Conservation (phyloP, 2,797 vertebrate genomes). For the Sibirionetta formosa region DNA sequence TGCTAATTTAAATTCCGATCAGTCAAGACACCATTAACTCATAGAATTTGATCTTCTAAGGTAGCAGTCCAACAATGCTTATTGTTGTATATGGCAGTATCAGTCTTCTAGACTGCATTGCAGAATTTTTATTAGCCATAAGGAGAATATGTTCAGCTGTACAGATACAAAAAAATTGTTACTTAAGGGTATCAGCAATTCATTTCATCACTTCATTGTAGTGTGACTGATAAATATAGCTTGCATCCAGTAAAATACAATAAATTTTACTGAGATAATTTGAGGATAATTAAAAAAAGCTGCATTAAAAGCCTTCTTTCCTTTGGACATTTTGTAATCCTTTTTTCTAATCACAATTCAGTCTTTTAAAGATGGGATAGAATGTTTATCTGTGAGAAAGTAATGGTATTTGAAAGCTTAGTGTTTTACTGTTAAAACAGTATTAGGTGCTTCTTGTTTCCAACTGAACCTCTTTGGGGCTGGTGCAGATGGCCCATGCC, state of each 20-base stretch:
- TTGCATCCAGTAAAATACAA: not conserved
- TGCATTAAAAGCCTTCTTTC: not conserved
- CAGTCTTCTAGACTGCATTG: not conserved
- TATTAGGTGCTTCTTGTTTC: not conserved
- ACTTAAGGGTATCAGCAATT: not conserved
- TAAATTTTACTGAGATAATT: not conserved
- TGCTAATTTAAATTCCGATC: not conserved
- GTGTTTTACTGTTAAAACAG: not conserved
- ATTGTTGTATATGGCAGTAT: not conserved
- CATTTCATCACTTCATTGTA: not conserved
- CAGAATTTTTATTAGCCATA: not conserved
- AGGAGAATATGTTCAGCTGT: not conserved
- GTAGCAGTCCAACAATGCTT: not conserved
- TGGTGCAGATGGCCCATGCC: accelerated
- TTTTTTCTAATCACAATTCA: not conserved
- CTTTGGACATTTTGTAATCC: not conserved
- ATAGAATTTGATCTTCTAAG: not conserved
- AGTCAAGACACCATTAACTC: not conserved
- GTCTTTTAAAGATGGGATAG: not conserved
- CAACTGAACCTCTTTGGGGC: not conserved
- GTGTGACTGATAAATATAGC: not conserved
- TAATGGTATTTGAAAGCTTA: not conserved
- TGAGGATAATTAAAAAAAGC: not conserved
- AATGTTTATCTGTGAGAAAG: not conserved
- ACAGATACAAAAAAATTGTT: not conserved